These are phyloP conservation scores for Melinaea marsaeus DNA, from an alignment of 2,888 invertebrate species.

Conservation along the genomic window DNA sequence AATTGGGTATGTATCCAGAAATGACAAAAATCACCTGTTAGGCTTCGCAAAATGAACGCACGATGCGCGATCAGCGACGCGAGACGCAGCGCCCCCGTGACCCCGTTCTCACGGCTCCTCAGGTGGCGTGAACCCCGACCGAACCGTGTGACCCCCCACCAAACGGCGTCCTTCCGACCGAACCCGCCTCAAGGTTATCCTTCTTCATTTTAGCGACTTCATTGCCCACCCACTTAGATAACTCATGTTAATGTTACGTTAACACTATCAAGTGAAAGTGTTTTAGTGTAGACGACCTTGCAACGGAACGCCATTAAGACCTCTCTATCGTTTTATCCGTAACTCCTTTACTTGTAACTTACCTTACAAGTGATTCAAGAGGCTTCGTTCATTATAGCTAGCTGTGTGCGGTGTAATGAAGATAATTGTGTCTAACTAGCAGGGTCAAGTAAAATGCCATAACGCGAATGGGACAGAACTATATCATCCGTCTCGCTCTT, in stretches of 20 bases:
- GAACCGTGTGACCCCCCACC: slow-evolving; percentile 45
- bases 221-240: no score
- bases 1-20: background rate
- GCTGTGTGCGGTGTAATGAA: slow-evolving; percentile 34
- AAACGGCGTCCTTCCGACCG: slow-evolving; percentile 16
- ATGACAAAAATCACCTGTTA: background rate
- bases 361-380: background rate
- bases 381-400: background rate
- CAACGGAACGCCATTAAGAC: background rate
- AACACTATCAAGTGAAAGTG: slow-evolving; percentile 55
- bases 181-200: slow-evolving; percentile 6
- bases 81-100: slow-evolving; percentile 67
- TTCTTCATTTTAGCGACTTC: no score
- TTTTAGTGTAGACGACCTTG: slow-evolving; percentile 60
- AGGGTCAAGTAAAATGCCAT: slow-evolving; percentile 47
- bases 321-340: background rate
- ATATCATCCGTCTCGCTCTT: slow-evolving; percentile 43
- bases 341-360: background rate
- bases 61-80: slow-evolving; percentile 54
- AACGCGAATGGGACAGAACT: slow-evolving; percentile 42
- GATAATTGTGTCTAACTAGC: slow-evolving; percentile 37
- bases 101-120: slow-evolving; percentile 67
- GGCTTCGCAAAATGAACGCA: slow-evolving; percentile 6
- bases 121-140: slow-evolving; percentile 47
- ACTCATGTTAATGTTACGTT: background rate